Evolutionary conservation across 2,113 vertebrate genomes (phyloP).

Genomic region (Marcusenius ussheri): DNA sequence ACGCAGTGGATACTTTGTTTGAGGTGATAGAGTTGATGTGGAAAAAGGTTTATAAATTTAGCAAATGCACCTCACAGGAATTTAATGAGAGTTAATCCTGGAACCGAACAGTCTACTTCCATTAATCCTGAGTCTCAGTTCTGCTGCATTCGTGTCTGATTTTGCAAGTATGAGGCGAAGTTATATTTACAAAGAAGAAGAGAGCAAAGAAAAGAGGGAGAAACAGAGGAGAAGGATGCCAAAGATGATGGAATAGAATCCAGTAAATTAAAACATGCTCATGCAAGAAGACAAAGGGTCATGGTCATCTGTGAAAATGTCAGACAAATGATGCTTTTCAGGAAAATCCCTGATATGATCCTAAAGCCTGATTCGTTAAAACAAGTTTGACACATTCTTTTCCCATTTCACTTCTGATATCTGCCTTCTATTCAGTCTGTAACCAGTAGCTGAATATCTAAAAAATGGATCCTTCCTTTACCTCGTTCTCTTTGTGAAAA

Average conservation of each 20-base stretch:
- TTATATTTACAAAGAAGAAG: not conserved
- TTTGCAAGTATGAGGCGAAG: not conserved
- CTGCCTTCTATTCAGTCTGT: not conserved
- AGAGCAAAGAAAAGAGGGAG: not conserved
- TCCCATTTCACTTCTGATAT: not conserved
- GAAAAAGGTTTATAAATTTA: not conserved
- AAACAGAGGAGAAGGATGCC: not conserved
- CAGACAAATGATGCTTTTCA: not conserved
- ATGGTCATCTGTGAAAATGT: not conserved
- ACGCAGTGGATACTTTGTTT: not conserved
- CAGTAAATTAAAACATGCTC: not conserved
- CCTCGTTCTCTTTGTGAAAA: not conserved
- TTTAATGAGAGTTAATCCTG: not conserved
- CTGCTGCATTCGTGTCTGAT: not conserved
- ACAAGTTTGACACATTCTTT: not conserved
- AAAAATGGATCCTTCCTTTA: not conserved
- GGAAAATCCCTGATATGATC: not conserved
- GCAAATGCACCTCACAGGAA: too few species aligned
- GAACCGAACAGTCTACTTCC: not conserved
- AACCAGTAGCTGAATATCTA: not conserved
- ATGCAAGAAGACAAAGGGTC: not conserved
- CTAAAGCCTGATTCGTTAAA: not conserved
- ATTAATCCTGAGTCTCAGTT: not conserved
- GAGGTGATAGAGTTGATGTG: not conserved
- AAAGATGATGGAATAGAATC: not conserved